Evolutionary conservation across 2,113 vertebrate species (phyloP).

Genomic region (Damaliscus lunatus): DNA sequence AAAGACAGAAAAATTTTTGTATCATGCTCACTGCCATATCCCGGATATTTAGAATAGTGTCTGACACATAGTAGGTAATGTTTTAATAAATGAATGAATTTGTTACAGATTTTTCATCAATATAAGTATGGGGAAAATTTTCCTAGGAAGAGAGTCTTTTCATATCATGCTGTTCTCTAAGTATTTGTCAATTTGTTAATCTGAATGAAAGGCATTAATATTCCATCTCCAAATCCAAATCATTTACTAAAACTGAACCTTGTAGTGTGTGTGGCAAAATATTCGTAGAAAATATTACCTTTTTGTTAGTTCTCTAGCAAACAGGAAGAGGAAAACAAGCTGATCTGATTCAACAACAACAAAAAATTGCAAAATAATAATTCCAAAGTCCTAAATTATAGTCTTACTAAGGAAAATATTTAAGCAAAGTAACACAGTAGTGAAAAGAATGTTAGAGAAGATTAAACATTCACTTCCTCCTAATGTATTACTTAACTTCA

Average conservation of each 20-base stretch:
- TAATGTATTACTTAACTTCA: slow-evolving; percentile 30
- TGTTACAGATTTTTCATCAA: background rate
- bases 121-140: background rate
- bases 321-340: background rate
- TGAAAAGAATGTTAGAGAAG: slow-evolving; percentile 35
- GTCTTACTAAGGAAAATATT: slow-evolving; percentile 38
- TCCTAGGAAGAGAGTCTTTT: background rate
- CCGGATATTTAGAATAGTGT: background rate
- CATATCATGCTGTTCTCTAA: background rate
- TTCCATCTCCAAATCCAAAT: slow-evolving; percentile 19
- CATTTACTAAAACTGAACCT: background rate
- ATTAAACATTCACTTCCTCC: slow-evolving; percentile 46
- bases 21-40: background rate
- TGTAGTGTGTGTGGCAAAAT: background rate
- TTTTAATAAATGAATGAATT: background rate
- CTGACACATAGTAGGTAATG: background rate
- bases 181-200: background rate
- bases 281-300: background rate
- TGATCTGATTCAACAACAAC: slow-evolving; percentile 21
- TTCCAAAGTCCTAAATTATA: slow-evolving; percentile 56
- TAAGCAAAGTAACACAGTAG: slow-evolving; percentile 19
- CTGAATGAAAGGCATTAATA: slow-evolving; percentile 12
- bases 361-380: slow-evolving; percentile 14
- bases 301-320: background rate
- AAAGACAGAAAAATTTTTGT: background rate